Evolutionary conservation across 2,113 vertebrate genomes (phyloP), one percentile per base, ranked within the genome.

Genomic region (Hoplias malabaricus): DNA sequence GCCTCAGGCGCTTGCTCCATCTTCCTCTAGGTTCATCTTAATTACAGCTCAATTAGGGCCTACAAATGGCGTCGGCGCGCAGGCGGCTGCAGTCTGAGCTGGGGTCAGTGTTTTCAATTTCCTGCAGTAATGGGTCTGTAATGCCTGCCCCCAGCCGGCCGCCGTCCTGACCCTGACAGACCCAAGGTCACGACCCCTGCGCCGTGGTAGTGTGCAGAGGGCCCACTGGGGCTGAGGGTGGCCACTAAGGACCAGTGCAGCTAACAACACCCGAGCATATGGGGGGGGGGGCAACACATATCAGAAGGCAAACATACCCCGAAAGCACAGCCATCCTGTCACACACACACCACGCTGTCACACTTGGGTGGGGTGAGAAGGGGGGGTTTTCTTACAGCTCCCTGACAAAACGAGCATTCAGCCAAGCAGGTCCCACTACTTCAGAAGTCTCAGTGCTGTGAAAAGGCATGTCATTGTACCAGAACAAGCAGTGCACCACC

Each of bases 101-200:
- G 69, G 77, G 75, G 79, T 88, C 80, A 65, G 90, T 95, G 94
- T 95, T 95, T 96, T 91, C 91, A 95, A 95, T 95, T 95, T 95
- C 94, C 94, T 93, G 90, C 90, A 86, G 88, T 93, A 94, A 94
- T 90, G 89, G 93, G 89, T 86, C 85, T 87, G 86, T 87, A 84
- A 86, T 91, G 93, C 89, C 75, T 63, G 87, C 73, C 79, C 80
- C 78, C 66, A n/a, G 87, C 86, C 69, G 76, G 92, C 91, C 88
- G 88, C 86, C 84, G 87, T 89, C 23, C 0, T 91, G 93, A 96
- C 93, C 94, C 87, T 56, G 0, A 23, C 83, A 89, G 38, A 94
- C 94, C 93, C 88, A 82, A 92, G 95, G 95, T 95, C 85, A 86
- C 34, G 87, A 92, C 94, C 90, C 70, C 25, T 86, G 89, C 92